A percentile compares a stretch with the other conserved stretches of the same genome.
Evolutionary conservation across 1,140 invertebrate species (phyloP).

Genomic region (Drosophila seguyi): DNA sequence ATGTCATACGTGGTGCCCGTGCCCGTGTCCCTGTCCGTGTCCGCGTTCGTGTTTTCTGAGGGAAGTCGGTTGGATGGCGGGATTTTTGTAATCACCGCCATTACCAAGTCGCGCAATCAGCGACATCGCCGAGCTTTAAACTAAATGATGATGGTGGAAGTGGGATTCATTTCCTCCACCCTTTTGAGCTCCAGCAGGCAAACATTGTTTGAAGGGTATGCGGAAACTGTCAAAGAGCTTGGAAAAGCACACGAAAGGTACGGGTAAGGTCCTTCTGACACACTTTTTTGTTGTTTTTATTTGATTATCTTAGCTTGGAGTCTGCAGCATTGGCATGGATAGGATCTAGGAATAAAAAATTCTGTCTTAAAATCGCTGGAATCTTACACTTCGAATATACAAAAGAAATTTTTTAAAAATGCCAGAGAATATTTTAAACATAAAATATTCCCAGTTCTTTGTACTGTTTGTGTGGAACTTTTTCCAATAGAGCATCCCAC

Average conservation of each 20-base stretch:
- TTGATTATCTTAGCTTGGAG: constrained; percentile 25
- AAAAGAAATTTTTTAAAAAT: neutral
- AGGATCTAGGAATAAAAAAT: neutral
- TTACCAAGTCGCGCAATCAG: constrained; percentile 80
- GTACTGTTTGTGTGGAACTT: no score
- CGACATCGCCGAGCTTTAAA: constrained; percentile 65
- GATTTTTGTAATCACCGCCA: constrained; percentile 79
- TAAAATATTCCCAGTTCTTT: neutral
- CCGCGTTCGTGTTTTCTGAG: constrained; percentile 24
- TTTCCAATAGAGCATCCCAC: constrained; percentile 28
- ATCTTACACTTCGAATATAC: neutral
- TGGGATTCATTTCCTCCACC: constrained; percentile 27
- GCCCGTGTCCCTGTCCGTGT: constrained; percentile 25
- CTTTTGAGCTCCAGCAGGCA: constrained; percentile 30
- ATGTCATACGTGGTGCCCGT: constrained; percentile 67
- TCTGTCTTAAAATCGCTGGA: no score
- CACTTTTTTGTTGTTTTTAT: constrained; percentile 23
- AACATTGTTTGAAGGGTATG: constrained; percentile 36
- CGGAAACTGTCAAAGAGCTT: constrained; percentile 33
- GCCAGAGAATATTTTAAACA: no score
- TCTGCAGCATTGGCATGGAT: neutral
- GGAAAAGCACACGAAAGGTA: neutral
- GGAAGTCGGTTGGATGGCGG: constrained; percentile 10
- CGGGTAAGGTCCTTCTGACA: constrained; percentile 4
- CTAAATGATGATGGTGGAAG: constrained; percentile 51